A percentile compares a stretch with the other conserved stretches of the same genome.
Evolutionary conservation across 2,113 vertebrate genomes (phyloP).

Genomic region (Rhinolophus sinicus): DNA sequence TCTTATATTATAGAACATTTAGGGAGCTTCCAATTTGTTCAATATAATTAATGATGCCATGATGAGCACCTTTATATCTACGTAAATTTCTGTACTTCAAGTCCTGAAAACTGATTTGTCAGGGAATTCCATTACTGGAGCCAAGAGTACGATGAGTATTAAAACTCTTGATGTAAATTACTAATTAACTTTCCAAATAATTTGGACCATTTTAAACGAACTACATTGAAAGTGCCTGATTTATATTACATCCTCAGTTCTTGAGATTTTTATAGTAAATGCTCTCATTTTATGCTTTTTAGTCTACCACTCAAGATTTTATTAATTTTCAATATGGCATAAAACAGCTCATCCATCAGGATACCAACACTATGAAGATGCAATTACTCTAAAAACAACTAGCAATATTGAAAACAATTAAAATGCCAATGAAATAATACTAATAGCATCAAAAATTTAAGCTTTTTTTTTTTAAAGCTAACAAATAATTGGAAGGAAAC

Average conservation of each 20-base stretch:
- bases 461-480: neutral
- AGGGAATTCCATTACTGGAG: neutral
- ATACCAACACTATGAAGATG: neutral
- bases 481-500: neutral
- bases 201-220: neutral
- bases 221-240: neutral
- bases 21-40: neutral
- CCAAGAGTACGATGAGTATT: neutral
- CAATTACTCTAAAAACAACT: neutral
- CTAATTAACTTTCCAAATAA: neutral
- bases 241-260: neutral
- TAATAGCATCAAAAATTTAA: neutral
- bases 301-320: neutral
- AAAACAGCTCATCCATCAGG: neutral
- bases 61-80: neutral
- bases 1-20: neutral
- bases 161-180: neutral
- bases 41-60: neutral
- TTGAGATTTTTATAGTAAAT: neutral
- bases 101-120: neutral
- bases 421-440: neutral
- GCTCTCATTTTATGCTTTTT: neutral
- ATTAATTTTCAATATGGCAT: neutral
- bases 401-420: neutral
- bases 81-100: neutral